Base-by-base conservation (phyloP, 2,888 invertebrate species). In the Coleophora deauratella region DNA sequence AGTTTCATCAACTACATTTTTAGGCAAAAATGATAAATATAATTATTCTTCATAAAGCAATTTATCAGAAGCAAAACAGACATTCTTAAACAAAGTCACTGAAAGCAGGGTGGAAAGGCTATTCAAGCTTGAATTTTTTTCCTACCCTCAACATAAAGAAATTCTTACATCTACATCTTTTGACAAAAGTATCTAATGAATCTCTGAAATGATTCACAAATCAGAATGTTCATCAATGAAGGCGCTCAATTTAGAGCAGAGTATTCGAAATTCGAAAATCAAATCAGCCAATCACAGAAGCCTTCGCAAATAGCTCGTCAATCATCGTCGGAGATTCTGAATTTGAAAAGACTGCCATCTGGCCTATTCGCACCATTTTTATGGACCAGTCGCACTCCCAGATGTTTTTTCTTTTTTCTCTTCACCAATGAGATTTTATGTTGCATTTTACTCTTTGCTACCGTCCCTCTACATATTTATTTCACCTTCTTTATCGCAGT, bases 221-320 rank as follows among this genome's bases (percentile, higher is more conserved):
- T 66, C 57, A 59, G 57, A 65, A 59, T 51, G 53, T 64, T 60
- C 63, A 54, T 52, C 54, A 57, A 21, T 21, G 21, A 6, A 52
- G 54, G 52, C 53, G 58, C 54, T 59, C 60, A 59, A 66, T 67
- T 66, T 54, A 56, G 51, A 63, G 57, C 54, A 53, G 57, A 66
- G 65, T 57, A 57, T 50, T 58, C 58, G 21, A 21, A 21, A 57
- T 56, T 56, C 53, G 51, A 59, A 67, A 71, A 69, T 73, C 62
- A 65, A 72, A 73, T 74, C 71, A 72, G 57, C 71, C 71, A 72
- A 72, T 73, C 72, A 72, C 60, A 55, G 61, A 47, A 50, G 54
- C 51, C 50, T 50, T 52, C 47, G 56, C 63, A 62, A 64, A 67
- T 65, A 66, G 66, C 64, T 69, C 66, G 72, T 72, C 66, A 67